A percentile compares a stretch with the other conserved stretches of the same genome.
Conservation (phyloP, 1,140 invertebrate species). For the Procambarus clarkii region DNA sequence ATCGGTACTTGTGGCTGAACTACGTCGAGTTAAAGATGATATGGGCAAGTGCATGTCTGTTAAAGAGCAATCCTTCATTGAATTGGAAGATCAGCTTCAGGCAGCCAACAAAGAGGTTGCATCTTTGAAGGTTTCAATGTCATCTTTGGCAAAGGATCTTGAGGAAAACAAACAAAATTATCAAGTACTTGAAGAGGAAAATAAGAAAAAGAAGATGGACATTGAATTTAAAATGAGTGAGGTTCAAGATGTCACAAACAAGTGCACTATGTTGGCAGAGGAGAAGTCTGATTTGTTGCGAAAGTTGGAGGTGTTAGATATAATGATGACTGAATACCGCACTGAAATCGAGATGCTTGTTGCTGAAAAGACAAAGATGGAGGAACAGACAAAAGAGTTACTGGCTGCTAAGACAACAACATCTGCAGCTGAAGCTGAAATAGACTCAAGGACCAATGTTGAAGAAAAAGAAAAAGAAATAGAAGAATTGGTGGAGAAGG, state of each 20-base stretch:
- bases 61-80: slow-evolving; percentile 68
- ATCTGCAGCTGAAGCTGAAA: slow-evolving; percentile 54
- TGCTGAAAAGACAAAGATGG: slow-evolving; percentile 59
- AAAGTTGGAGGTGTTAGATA: slow-evolving; percentile 69
- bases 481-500: slow-evolving; percentile 79
- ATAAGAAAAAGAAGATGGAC: slow-evolving; percentile 62
- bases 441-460: slow-evolving; percentile 57
- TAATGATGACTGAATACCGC: slow-evolving; percentile 62
- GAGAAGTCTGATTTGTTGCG: slow-evolving; percentile 69
- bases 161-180: slow-evolving; percentile 68
- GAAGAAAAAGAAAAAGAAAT: slow-evolving; percentile 66
- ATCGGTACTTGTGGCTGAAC: slow-evolving; percentile 64
- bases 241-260: slow-evolving; percentile 52
- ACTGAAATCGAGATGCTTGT: slow-evolving; percentile 57
- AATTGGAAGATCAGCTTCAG: slow-evolving; percentile 65
- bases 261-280: slow-evolving; percentile 49
- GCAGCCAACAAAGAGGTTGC: slow-evolving; percentile 64
- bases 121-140: slow-evolving; percentile 54
- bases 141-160: slow-evolving; percentile 60
- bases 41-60: slow-evolving; percentile 71
- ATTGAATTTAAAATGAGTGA: slow-evolving; percentile 53
- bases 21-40: slow-evolving; percentile 68
- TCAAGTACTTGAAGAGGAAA: slow-evolving; percentile 49
- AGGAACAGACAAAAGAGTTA: slow-evolving; percentile 45
- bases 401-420: slow-evolving; percentile 20